Percentiles rank a stretch among this genome's conserved stretches.
Evolutionary conservation across 2,113 vertebrate genomes (phyloP).

Genomic region (Gnathonemus echidnorhynchus): DNA sequence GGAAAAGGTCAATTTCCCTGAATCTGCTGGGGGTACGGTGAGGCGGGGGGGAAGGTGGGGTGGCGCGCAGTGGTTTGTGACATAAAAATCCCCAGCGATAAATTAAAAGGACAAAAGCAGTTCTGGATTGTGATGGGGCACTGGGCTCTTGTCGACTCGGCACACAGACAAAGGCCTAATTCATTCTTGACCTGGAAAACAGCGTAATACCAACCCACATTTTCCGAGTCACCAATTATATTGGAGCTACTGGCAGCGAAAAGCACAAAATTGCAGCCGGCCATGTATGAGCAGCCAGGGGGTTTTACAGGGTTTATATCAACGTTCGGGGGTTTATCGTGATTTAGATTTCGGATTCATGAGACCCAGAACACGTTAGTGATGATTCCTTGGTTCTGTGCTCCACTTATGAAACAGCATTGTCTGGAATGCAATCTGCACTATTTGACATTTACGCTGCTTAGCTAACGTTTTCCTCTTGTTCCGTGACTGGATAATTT

Average conservation of each 20-base stretch:
- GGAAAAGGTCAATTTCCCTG: neutral
- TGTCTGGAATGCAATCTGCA: neutral
- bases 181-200: neutral
- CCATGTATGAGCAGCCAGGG: neutral
- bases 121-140: neutral
- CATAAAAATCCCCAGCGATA: neutral
- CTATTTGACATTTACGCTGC: neutral
- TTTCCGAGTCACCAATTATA: neutral
- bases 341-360: neutral
- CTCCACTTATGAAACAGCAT: neutral
- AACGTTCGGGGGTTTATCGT: neutral
- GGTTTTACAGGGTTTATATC: neutral
- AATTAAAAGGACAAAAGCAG: conserved; percentile 2
- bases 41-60: neutral
- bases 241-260: neutral
- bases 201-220: neutral
- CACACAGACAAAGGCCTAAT: neutral
- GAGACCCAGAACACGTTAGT: neutral
- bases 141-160: neutral
- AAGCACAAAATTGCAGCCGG: neutral
- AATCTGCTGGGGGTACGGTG: neutral
- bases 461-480: neutral
- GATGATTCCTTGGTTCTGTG: neutral
- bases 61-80: neutral
- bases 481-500: neutral